Evolutionary conservation across 2,113 vertebrate genomes (phyloP), one percentile per base, ranked within the genome.

Genomic region (Onychostruthus taczanowskii): DNA sequence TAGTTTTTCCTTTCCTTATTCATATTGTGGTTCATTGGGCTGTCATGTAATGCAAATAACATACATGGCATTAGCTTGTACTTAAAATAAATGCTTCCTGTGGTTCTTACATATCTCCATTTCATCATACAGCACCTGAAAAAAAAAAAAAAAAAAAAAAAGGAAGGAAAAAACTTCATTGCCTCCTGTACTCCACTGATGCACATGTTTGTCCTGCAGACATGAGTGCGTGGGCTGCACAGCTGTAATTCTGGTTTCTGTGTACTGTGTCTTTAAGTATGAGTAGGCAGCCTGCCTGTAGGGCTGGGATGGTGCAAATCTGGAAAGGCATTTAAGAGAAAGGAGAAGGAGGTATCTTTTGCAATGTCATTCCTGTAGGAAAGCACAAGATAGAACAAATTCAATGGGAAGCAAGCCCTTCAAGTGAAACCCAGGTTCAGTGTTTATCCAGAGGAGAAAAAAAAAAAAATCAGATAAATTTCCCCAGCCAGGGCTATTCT

Each of bases 21-120:
- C 90, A 78, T 86, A 75, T 53, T 92, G 93, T 81, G 93, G 93
- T 95, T 95, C 83, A 74, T 6, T 89, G 79, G 73, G 83, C 69
- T 94, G 93, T 95, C 90, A 81, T 86, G 92, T 91, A 95, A 96
- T 93, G 84, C 90, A 94, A 96, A 94, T 96, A 95, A 81, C 85
- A 96, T 93, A 78, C 92, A 93, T 58, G 68, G 80, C 46, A 95
- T 96, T 96, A 93, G 56, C 56, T 82, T 89, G 69, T 92, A 94
- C 80, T 96, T 95, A 94, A 91, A 95, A 93, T 93, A 94, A 97
- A 95, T 84, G 77, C 69, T 96, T 97, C 96, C 95, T 96, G 93
- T 96, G 90, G 86, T 92, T 94, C 69, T 92, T 87, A 79, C 16
- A 81, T 92, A 92, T 89, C 94, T 96, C 73, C 41, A 82, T 90